phyloP scores from a whole-genome alignment of 2,888 invertebrate genomes.

The Drosophila trichaetosa region DNA sequence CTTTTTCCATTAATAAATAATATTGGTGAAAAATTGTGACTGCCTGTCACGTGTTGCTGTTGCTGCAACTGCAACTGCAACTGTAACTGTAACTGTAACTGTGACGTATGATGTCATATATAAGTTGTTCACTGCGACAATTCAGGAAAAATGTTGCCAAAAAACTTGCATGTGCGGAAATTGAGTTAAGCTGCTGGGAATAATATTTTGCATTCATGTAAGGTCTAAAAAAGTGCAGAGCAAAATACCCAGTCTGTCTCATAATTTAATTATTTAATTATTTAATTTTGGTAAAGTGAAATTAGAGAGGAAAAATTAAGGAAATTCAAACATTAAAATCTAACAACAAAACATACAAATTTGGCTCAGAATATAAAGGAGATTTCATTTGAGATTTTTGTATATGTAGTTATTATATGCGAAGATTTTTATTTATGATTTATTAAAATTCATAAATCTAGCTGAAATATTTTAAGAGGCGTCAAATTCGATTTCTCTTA shows the following conservation, averaged over 20 bases:
- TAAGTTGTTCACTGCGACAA: constrained; percentile 21
- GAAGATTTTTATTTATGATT: too few relatives aligned
- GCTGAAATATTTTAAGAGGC: background rate
- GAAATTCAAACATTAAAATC: background rate
- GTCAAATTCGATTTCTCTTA: background rate
- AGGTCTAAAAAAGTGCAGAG: background rate
- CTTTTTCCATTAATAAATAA: constrained; percentile 63
- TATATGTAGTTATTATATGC: too few relatives aligned
- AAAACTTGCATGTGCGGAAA: constrained; percentile 31
- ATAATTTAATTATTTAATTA: background rate
- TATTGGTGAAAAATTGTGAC: constrained; percentile 25
- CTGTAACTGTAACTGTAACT: constrained; percentile 23
- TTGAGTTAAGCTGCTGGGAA: constrained; percentile 32
- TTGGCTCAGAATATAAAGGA: background rate
- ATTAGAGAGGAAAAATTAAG: background rate
- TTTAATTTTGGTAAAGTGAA: background rate
- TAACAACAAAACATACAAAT: background rate
- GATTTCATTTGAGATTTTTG: background rate
- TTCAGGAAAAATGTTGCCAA: constrained; percentile 10
- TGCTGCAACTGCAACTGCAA: background rate
- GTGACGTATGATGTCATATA: constrained; percentile 48
- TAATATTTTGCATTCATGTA: background rate
- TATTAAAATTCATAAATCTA: background rate
- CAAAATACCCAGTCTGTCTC: background rate
- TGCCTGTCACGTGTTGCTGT: constrained; percentile 49